Base-by-base conservation (phyloP, 2,113 vertebrate species). In the Delphinapterus leucas region DNA sequence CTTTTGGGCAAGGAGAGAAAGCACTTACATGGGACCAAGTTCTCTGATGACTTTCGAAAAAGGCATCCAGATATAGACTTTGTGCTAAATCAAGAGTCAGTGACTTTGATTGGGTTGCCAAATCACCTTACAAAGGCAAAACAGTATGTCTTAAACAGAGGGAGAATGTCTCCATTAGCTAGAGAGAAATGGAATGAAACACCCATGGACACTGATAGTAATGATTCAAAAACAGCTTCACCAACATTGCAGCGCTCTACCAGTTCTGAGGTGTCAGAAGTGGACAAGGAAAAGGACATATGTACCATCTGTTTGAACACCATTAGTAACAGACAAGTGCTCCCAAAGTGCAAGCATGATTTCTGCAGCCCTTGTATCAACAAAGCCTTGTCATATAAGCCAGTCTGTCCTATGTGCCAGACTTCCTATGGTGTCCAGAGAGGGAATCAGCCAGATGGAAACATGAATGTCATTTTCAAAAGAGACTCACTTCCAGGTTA, bases 401-500 rank as follows among this genome's bases (percentile, higher is more conserved):
- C 82, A 1, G 9, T 15, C 31, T 99, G 99, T 95, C 99, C 99
- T 49, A 0, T 99, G 61, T 99, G 99, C 89, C 95, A 82, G 47
- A 90, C 74, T 0, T 0, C 47, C 55, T 99, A 98, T 2, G 98
- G 98, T 41, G 0, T 91, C 33, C 0, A 98, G 60, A 93, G 4
- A 96, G 99, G 99, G 93, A 94, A 98, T 92, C 99, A 99, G 6
- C 99, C 99, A 33, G 77, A 98, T 0, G 99, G 98, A 93, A 95
- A 0, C 11, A 99, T 99, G 98, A 2, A 0, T 1, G 0, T 0
- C 11, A 0, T 0, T 4, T 0, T 0, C 0, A 0, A 0, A 0
- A 2, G 0, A 15, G 0, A 0, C 0, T 0, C 38, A 25, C 98
- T 99, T 86, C 97, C 98, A 9, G 98, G 98, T 90, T 98, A 98